Evolutionary conservation across 2,113 vertebrate genomes (phyloP).

Genomic region (Solenodon paradoxus): DNA sequence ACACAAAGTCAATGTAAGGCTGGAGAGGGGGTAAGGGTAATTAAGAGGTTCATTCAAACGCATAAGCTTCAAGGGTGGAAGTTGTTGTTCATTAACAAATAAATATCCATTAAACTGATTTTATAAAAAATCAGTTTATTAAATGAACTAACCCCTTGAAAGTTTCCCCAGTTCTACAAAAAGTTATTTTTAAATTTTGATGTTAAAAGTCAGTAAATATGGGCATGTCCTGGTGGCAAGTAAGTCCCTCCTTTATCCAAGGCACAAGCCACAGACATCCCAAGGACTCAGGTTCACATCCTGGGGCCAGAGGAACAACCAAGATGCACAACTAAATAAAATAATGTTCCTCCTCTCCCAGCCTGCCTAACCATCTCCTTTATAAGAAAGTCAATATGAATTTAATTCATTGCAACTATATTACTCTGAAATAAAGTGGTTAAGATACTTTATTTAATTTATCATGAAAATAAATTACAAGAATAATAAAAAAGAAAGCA

Average conservation of each 20-base stretch:
- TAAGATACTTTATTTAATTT: constrained; percentile 17
- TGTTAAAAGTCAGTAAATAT: neutral
- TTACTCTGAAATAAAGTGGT: constrained; percentile 69
- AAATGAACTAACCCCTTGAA: neutral
- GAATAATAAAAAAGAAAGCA: constrained; percentile 65
- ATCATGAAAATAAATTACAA: constrained; percentile 70
- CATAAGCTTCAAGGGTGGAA: neutral
- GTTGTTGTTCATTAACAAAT: neutral
- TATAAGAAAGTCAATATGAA: neutral
- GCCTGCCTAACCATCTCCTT: too few species aligned
- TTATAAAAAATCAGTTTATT: neutral
- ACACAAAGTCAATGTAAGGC: neutral
- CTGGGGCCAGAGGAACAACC: too few species aligned
- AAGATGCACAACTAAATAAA: too few species aligned
- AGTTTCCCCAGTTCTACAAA: neutral
- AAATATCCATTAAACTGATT: neutral
- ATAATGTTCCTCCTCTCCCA: too few species aligned
- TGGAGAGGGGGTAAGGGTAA: too few species aligned
- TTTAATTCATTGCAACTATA: constrained; percentile 57
- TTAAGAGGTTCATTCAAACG: neutral
- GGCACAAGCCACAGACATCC: too few species aligned
- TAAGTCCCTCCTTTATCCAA: too few species aligned
- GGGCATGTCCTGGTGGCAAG: too few species aligned
- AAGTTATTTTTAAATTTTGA: neutral
- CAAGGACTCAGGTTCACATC: too few species aligned